A percentile compares a stretch with the other conserved stretches of the same genome.
Conservation (phyloP, 2,113 vertebrate genomes). For the Copsychus sechellarum region DNA sequence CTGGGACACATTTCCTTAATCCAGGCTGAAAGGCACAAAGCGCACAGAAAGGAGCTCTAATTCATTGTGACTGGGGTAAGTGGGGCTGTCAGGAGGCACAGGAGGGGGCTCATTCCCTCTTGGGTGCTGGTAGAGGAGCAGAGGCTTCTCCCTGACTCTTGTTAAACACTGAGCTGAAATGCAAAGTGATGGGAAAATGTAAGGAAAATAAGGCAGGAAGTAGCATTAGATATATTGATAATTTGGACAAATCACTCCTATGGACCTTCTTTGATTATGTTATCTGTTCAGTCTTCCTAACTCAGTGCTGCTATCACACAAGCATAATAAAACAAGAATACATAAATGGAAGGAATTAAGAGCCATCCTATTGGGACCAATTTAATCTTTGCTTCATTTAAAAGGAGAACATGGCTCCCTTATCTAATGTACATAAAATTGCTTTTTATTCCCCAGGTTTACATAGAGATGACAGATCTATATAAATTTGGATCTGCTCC, state of each 20-base stretch:
- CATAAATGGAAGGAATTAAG: constrained; percentile 62
- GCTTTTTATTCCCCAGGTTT: constrained; percentile 62
- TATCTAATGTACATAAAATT: constrained; percentile 60
- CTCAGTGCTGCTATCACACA: constrained; percentile 10
- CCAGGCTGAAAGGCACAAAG: constrained; percentile 8
- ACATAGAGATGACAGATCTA: constrained; percentile 46
- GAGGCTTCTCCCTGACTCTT: not conserved
- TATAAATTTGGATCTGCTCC: constrained; percentile 27
- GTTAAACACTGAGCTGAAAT: not conserved
- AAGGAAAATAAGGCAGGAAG: not conserved
- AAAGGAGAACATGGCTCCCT: constrained; percentile 65
- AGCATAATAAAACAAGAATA: constrained; percentile 61
- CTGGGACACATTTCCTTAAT: constrained; percentile 36
- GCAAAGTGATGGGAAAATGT: not conserved
- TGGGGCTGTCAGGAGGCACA: constrained; percentile 33
- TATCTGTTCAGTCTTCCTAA: not conserved
- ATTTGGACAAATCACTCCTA: constrained; percentile 6
- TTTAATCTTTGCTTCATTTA: constrained; percentile 69
- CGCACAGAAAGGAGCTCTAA: not conserved
- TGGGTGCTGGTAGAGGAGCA: not conserved
- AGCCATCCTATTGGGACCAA: constrained; percentile 59
- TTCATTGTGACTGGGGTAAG: not conserved
- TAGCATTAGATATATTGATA: constrained; percentile 24
- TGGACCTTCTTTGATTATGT: constrained; percentile 31
- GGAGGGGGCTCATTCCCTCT: not conserved